phyloP scores from a whole-genome alignment of 2,888 invertebrate genomes.

The Keiferia lycopersicella region DNA sequence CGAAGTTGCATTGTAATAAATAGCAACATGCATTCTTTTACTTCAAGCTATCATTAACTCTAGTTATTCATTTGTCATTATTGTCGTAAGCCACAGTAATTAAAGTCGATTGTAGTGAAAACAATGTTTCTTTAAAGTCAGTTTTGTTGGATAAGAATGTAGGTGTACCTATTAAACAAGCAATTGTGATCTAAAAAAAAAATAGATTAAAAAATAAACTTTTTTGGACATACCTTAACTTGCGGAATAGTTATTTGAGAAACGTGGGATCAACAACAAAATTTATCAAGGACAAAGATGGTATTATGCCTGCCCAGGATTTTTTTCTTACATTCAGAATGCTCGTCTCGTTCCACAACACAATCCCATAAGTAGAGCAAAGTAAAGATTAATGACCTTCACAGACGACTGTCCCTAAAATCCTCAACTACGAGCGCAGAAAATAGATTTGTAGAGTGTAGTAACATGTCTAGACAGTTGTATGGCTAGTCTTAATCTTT shows the following conservation, averaged over 20 bases:
- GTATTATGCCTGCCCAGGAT: not conserved
- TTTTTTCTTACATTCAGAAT: not conserved
- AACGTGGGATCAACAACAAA: not conserved
- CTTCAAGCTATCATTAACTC: conserved; percentile 47
- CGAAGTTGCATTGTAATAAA: conserved; percentile 39
- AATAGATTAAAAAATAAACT: too few relatives aligned
- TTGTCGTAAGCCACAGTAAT: conserved; percentile 37
- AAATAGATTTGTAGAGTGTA: not conserved
- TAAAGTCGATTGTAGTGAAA: too few relatives aligned
- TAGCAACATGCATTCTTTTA: too few relatives aligned
- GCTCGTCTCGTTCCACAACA: conserved; percentile 3
- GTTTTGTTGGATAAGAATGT: too few relatives aligned
- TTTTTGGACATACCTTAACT: too few relatives aligned
- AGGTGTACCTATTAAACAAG: too few relatives aligned
- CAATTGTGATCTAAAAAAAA: too few relatives aligned
- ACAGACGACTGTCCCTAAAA: conserved; percentile 18
- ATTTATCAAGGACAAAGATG: conserved; percentile 14
- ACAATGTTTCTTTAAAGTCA: too few relatives aligned
- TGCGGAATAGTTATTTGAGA: not conserved
- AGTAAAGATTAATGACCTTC: conserved; percentile 21
- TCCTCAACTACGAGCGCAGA: not conserved
- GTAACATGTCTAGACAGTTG: not conserved
- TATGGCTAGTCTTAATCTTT: too few relatives aligned
- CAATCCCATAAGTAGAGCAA: conserved; percentile 18
- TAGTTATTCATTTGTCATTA: conserved; percentile 58